Evolutionary conservation across 1,140 invertebrate species (phyloP).

Genomic region (Halotydeus destructor): DNA sequence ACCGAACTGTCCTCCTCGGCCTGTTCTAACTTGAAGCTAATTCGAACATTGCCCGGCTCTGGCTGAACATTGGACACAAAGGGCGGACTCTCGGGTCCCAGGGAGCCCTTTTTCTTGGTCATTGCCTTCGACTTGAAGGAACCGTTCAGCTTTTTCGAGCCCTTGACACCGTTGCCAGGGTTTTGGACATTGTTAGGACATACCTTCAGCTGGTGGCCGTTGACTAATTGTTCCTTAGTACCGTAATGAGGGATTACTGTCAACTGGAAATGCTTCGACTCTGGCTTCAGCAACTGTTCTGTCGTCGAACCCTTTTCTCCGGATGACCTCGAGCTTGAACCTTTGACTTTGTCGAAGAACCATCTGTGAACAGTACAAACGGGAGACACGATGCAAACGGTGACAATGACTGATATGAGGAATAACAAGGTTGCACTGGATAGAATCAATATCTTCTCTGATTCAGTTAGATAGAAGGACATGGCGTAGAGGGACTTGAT

Average conservation of each 20-base stretch:
- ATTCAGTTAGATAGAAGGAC: conserved; percentile 23
- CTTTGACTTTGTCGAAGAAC: conserved; percentile 13
- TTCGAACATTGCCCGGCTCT: not conserved
- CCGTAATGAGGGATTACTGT: conserved; percentile 11
- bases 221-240: not conserved
- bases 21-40: not conserved
- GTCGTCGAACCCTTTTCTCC: not conserved
- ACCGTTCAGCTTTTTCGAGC: not conserved
- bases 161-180: not conserved
- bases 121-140: not conserved
- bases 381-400: conserved; percentile 28
- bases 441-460: conserved; percentile 26
- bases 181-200: not conserved
- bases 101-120: not conserved
- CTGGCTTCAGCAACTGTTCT: conserved; percentile 3
- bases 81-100: not conserved
- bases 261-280: conserved; percentile 13
- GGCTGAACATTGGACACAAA: not conserved
- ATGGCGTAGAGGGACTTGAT: too few species aligned
- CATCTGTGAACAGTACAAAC: conserved; percentile 28
- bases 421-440: conserved; percentile 21
- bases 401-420: conserved; percentile 23
- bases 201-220: not conserved
- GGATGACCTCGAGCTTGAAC: not conserved
- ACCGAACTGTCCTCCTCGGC: not conserved